phyloP scores from a whole-genome alignment of 2,888 invertebrate genomes.

The Cerastis leucographa region DNA sequence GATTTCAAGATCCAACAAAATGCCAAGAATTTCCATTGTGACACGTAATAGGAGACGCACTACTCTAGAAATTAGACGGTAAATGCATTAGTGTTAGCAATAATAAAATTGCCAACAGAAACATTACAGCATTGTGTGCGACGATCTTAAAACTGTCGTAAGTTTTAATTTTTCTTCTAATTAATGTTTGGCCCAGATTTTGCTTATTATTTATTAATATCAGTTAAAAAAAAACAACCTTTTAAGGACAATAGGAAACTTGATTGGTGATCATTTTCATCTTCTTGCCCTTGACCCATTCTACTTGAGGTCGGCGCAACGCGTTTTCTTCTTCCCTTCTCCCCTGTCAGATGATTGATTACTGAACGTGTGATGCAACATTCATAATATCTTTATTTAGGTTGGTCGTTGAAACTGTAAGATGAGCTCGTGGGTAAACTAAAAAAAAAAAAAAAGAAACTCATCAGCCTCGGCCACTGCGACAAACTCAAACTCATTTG shows the following conservation, averaged over 20 bases:
- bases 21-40: slow-evolving; percentile 50
- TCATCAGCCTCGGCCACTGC: no score
- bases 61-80: slow-evolving; percentile 71
- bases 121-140: slow-evolving; percentile 52
- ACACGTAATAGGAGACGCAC: slow-evolving; percentile 62
- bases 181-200: not conserved
- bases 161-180: slow-evolving; percentile 14
- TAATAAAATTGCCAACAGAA: slow-evolving; percentile 69
- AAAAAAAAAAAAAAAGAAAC: no score
- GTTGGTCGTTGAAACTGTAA: no score
- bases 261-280: not conserved
- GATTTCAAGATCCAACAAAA: not conserved
- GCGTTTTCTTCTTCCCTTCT: no score
- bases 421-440: no score
- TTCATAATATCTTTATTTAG: no score
- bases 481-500: no score
- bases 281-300: not conserved
- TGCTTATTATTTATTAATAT: not conserved
- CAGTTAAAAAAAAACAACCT: no score
- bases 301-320: not conserved
- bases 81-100: slow-evolving; percentile 70
- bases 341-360: no score
- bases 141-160: slow-evolving; percentile 25
- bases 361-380: no score
- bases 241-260: not conserved